Evolutionary conservation across 2,113 vertebrate species (phyloP).

Genomic region (Spheniscus mendiculus): DNA sequence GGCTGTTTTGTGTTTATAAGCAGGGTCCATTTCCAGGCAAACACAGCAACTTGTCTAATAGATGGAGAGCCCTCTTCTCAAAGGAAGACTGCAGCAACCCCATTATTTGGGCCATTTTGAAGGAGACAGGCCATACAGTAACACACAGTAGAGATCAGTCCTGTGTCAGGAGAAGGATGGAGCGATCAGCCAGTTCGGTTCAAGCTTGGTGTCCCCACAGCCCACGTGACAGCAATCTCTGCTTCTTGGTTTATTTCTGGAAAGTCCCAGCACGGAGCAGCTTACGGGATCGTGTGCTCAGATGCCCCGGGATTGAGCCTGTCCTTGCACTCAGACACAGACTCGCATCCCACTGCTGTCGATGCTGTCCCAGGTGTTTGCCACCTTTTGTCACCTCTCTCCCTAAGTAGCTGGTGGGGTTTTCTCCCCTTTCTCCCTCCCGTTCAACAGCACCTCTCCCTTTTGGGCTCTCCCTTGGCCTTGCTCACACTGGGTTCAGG

Average conservation of each 20-base stretch:
- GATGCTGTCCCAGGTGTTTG: not conserved
- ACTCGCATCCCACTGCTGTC: not conserved
- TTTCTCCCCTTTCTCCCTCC: not conserved
- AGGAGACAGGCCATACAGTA: not conserved
- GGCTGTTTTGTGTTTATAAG: not conserved
- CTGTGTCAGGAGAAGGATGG: not conserved
- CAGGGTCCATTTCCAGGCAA: not conserved
- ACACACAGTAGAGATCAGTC: not conserved
- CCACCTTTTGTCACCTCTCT: not conserved
- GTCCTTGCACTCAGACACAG: not conserved
- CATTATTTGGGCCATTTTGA: not conserved
- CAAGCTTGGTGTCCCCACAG: not conserved
- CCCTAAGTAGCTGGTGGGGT: not conserved
- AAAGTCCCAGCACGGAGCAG: not conserved
- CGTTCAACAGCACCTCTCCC: not conserved
- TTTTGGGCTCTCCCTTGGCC: not conserved
- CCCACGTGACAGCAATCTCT: not conserved
- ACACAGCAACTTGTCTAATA: rapidly evolving
- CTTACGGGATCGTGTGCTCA: rapidly evolving
- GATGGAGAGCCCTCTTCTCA: not conserved
- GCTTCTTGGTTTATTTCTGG: not conserved
- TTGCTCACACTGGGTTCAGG: not conserved
- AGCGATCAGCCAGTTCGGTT: rapidly evolving
- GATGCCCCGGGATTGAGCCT: rapidly evolving
- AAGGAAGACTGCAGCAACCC: not conserved